Evolutionary conservation across 1,140 invertebrate species (phyloP).

Genomic region (Caenorhabditis brenneri): DNA sequence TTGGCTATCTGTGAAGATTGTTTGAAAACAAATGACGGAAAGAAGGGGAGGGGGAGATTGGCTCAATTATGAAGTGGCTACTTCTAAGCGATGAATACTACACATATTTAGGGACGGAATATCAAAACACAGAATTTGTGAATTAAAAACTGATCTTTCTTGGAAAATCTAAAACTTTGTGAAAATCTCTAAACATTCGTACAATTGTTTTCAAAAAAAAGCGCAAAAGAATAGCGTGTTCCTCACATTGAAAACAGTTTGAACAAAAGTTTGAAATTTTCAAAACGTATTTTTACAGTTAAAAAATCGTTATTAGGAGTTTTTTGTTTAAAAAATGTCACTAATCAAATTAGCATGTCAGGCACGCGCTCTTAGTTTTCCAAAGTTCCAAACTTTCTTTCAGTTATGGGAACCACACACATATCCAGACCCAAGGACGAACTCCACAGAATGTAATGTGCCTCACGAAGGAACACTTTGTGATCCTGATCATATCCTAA

Average conservation of each 20-base stretch:
- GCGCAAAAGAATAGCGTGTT: no score
- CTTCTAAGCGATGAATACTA: neutral
- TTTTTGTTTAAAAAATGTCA: no score
- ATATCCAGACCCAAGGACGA: slow-evolving; percentile 48
- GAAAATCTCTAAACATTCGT: no score
- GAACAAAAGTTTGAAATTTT: no score
- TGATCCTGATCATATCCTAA: slow-evolving; percentile 52
- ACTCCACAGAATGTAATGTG: slow-evolving; percentile 48
- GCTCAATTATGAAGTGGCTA: slow-evolving; percentile 21
- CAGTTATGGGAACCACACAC: slow-evolving; percentile 42
- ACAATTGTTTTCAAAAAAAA: no score
- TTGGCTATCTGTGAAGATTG: neutral
- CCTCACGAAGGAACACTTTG: slow-evolving; percentile 17
- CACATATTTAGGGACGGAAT: neutral
- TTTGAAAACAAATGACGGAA: slow-evolving; percentile 22
- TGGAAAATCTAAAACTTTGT: no score
- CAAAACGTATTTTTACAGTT: no score
- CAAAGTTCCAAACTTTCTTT: neutral
- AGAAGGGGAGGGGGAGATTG: neutral
- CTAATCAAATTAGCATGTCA: no score
- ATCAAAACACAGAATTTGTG: neutral
- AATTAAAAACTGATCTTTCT: no score
- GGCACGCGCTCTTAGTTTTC: no score
- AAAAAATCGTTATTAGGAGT: no score
- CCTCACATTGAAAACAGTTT: no score